phyloP scores from a whole-genome alignment of 2,888 invertebrate genomes.

The Acrobasis suavella region DNA sequence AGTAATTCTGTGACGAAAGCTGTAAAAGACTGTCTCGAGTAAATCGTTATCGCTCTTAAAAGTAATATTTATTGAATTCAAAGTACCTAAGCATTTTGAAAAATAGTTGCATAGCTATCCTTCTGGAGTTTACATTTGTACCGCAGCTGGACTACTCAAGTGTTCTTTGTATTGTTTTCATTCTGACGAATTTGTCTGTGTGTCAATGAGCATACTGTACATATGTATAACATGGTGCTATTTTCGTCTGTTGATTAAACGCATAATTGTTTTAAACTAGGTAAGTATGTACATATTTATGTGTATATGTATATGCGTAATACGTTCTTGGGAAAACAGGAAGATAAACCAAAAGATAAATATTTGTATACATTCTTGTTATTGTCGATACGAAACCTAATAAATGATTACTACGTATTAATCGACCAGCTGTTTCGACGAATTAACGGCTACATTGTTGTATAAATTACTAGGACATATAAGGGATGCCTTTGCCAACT shows the following conservation, averaged over 20 bases:
- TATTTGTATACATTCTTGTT: not conserved
- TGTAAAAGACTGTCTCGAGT: too few relatives aligned
- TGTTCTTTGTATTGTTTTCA: not conserved
- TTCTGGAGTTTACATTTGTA: not conserved
- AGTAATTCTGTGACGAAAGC: too few relatives aligned
- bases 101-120: not conserved
- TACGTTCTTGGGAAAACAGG: not conserved
- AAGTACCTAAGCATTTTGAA: too few relatives aligned
- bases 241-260: too few relatives aligned
- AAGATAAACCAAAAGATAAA: not conserved
- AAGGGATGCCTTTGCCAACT: constrained; percentile 11
- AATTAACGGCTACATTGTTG: constrained; percentile 8
- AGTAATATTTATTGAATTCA: too few relatives aligned
- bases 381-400: not conserved
- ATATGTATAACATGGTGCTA: too few relatives aligned
- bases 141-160: not conserved
- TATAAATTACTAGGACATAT: constrained; percentile 11
- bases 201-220: too few relatives aligned
- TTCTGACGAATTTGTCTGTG: too few relatives aligned
- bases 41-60: too few relatives aligned
- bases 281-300: too few relatives aligned
- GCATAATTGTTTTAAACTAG: too few relatives aligned
- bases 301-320: too few relatives aligned
- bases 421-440: constrained; percentile 11
- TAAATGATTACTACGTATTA: constrained; percentile 10